A percentile compares a stretch with the other conserved stretches of the same genome.
These are phyloP conservation scores for Thaumatotibia leucotreta DNA, from an alignment of 1,140 invertebrate species.

Conservation along the genomic window DNA sequence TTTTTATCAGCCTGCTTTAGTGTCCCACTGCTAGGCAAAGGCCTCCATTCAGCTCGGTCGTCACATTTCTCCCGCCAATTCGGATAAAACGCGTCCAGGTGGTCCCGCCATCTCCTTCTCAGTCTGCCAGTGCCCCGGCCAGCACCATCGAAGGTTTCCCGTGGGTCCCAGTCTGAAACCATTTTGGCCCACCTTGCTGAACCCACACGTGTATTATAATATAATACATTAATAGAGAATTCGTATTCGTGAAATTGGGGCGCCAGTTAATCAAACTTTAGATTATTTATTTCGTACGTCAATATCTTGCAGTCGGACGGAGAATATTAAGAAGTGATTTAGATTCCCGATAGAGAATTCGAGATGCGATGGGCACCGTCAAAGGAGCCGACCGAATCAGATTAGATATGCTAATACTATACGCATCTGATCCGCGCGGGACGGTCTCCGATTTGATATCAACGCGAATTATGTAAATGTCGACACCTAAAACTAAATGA, in stretches of 20 bases:
- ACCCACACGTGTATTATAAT: no score
- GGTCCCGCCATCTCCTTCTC: no score
- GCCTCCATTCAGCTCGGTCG: no score
- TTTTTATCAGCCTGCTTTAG: no score
- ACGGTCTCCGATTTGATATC: not conserved
- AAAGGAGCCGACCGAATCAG: constrained; percentile 1
- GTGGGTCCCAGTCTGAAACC: no score
- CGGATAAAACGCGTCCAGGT: no score
- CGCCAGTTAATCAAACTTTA: not conserved
- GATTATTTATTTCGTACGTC: not conserved
- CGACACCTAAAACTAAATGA: constrained; percentile 6
- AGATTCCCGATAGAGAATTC: constrained; percentile 8
- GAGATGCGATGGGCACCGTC: not conserved
- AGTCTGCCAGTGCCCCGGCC: no score
- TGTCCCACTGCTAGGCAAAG: no score
- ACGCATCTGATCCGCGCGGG: not conserved
- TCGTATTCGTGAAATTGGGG: not conserved
- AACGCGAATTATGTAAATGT: constrained; percentile 2
- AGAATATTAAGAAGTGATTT: constrained; percentile 13
- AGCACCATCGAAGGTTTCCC: no score
- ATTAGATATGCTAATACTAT: constrained; percentile 7
- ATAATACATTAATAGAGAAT: not conserved
- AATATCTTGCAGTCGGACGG: not conserved
- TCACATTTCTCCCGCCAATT: no score
- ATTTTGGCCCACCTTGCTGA: no score